Evolutionary conservation across 2,797 vertebrate genomes (phyloP), one percentile per base, ranked within the genome.

Genomic region (Nannoperca obscura): DNA sequence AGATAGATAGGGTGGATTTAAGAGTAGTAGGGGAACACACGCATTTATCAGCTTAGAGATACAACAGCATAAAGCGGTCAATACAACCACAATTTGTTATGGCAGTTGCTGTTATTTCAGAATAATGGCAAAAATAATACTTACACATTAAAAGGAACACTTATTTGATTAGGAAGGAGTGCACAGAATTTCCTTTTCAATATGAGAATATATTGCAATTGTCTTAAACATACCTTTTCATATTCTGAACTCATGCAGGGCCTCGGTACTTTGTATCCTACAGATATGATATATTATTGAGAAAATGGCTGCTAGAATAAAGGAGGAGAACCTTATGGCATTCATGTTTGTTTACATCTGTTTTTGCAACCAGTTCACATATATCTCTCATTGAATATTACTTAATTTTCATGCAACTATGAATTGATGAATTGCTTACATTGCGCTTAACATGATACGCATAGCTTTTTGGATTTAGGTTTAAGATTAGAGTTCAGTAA

Each of bases 341-440:
- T 83, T 71, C 36, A 50, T 80, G 61, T 89, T 74, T 78, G 68
- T 81, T 81, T 50, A 38, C 30, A 59, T 76, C 30, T 69, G 53
- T 49, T 68, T 78, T 82, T 67, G 58, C 44, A 75, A 73, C 68
- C 59, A 73, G 46, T 73, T 88, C 19, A 74, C 40, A 63, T 38
- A 74, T 60, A 74, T 61, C 27, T 78, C 38, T 63, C 34, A 12
- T 24, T 82, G 60, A 71, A 54, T 80, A 78, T 78, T 66, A 74
- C 1, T 86, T 81, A 7, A 70, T 76, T 82, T 82, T 74, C 85
- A 92, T 91, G 89, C 91, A 91, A 63, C 36, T 73, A 76, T 77
- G 36, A 83, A 72, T 17, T 19, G 8, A 63, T 76, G 58, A 50
- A 40, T 66, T 64, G 71, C 36, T 81, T 83, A 82, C 60, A 71